Percentiles rank a stretch among this genome's conserved stretches.
phyloP scores from a whole-genome alignment of 2,797 vertebrate species.

The Sternotherus odoratus region DNA sequence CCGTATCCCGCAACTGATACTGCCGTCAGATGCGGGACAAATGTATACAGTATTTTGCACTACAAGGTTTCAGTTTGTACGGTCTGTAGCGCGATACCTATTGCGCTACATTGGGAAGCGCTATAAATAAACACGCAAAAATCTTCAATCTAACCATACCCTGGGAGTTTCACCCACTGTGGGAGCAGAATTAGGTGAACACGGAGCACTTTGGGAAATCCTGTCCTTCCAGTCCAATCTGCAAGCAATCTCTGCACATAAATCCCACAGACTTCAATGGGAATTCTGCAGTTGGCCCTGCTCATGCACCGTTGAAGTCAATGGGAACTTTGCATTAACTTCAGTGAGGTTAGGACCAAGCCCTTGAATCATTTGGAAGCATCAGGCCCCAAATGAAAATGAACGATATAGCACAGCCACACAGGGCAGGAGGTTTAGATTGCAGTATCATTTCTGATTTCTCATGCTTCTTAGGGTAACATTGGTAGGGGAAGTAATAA shows the following conservation, averaged over 20 bases:
- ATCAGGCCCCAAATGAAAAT: neutral
- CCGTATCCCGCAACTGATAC: too few relatives aligned
- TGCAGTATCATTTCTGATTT: rapidly evolving
- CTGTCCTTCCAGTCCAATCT: neutral
- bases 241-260: neutral
- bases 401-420: neutral
- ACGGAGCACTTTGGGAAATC: neutral
- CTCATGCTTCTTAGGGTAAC: neutral
- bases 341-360: neutral
- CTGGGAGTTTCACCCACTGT: neutral
- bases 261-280: neutral
- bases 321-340: rapidly evolving
- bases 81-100: too few relatives aligned
- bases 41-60: too few relatives aligned
- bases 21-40: too few relatives aligned
- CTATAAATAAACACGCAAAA: too few relatives aligned
- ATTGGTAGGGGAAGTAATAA: neutral
- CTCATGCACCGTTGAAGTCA: neutral
- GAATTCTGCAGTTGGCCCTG: neutral
- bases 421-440: neutral
- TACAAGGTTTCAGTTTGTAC: too few relatives aligned
- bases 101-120: too few relatives aligned
- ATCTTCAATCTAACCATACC: too few relatives aligned
- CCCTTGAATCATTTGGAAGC: neutral
- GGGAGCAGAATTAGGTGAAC: rapidly evolving